Evolutionary conservation across 2,113 vertebrate genomes (phyloP).

Genomic region (Eira barbara): DNA sequence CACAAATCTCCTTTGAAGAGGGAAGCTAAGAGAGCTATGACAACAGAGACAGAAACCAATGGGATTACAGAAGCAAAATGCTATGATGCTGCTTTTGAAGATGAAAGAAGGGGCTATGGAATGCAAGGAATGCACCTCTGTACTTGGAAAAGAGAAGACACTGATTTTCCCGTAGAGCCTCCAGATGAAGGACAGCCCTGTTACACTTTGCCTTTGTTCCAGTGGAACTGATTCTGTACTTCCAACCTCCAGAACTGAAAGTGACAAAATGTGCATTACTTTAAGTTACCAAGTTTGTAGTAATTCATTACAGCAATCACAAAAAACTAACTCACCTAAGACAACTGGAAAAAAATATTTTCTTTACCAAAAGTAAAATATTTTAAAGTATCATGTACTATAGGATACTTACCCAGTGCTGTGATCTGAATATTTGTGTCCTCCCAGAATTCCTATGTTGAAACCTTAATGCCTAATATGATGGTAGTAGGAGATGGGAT

Average conservation of each 20-base stretch:
- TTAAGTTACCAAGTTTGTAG: neutral
- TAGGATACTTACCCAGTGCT: neutral
- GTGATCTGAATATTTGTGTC: neutral
- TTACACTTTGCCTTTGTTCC: neutral
- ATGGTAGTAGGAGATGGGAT: neutral
- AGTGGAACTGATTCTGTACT: neutral
- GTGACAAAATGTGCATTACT: neutral
- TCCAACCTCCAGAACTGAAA: neutral
- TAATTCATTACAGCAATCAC: neutral
- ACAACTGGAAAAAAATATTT: neutral
- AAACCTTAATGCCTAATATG: neutral
- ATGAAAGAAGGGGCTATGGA: neutral
- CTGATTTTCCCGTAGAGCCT: neutral
- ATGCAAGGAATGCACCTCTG: neutral
- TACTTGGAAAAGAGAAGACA: neutral
- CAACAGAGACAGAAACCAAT: neutral
- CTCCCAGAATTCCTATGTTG: neutral
- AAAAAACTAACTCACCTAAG: neutral
- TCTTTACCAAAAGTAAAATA: conserved; percentile 11
- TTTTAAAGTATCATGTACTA: neutral
- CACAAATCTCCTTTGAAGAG: neutral
- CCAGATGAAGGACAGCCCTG: neutral
- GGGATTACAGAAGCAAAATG: neutral
- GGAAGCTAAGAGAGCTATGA: neutral
- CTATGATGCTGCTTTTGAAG: neutral